Conservation (phyloP, 92 coral and sea anemone genomes). For the Palythoa grandis region DNA sequence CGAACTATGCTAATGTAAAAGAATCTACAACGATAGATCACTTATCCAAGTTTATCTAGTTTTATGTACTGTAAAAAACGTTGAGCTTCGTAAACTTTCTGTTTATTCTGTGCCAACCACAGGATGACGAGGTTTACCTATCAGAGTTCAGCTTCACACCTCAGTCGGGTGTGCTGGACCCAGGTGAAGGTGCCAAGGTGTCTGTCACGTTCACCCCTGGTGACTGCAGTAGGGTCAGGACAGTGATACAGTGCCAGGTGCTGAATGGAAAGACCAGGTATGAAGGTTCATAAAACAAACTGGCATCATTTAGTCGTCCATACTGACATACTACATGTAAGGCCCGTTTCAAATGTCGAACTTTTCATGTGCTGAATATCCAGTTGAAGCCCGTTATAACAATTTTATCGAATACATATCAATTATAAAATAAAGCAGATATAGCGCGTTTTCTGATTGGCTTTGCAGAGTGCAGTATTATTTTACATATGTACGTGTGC, state of each 20-base stretch:
- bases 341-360: background rate
- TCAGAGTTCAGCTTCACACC: constrained; percentile 88
- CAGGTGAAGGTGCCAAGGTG: constrained; percentile 65
- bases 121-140: constrained; percentile 44
- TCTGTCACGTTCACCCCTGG: constrained; percentile 70
- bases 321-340: background rate
- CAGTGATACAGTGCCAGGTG: constrained; percentile 84
- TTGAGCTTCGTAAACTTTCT: background rate
- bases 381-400: no score
- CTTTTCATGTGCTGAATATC: background rate
- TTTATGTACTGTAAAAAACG: background rate
- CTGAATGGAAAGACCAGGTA: constrained; percentile 79
- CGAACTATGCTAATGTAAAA: no score
- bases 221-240: constrained; percentile 75
- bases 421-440: no score
- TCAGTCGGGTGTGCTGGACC: constrained; percentile 70
- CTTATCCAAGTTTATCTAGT: background rate
- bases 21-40: no score
- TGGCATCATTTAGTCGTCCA: background rate
- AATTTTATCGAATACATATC: no score
- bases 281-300: background rate
- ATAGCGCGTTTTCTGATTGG: no score
- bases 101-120: constrained; percentile 8
- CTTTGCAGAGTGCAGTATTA: no score
- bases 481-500: no score